Conservation (phyloP, 2,113 vertebrate species). For the Serinus canaria region DNA sequence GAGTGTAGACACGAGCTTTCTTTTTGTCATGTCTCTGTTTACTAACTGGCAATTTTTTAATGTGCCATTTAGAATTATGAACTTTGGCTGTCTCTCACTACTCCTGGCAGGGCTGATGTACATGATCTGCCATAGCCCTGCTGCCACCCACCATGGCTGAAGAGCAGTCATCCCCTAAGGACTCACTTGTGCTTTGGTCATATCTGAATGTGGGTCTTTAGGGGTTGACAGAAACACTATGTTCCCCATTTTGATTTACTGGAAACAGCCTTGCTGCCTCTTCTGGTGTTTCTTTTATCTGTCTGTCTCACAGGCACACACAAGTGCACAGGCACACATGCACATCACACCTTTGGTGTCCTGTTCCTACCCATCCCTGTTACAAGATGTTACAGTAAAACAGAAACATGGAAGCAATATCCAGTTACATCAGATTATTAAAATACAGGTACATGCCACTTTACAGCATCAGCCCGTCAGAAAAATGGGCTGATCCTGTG, state of each 20-base stretch:
- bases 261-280: not conserved
- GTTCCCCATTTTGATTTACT: not conserved
- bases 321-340: not conserved
- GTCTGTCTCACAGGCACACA: not conserved
- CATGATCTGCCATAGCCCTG: not conserved
- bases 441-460: rapidly evolving
- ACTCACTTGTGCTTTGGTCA: not conserved
- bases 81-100: not conserved
- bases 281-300: not conserved
- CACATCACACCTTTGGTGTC: rapidly evolving
- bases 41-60: not conserved
- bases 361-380: not conserved
- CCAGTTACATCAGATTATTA: not conserved
- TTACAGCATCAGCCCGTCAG: not conserved
- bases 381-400: not conserved
- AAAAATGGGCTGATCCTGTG: not conserved
- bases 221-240: not conserved
- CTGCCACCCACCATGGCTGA: not conserved
- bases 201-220: not conserved
- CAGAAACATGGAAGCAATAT: not conserved
- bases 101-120: not conserved
- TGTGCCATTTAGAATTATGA: not conserved
- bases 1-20: not conserved
- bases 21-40: not conserved
- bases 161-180: not conserved